Evolutionary conservation across 2,797 vertebrate species (phyloP).

Genomic region (Parauchenoglanis ngamensis): DNA sequence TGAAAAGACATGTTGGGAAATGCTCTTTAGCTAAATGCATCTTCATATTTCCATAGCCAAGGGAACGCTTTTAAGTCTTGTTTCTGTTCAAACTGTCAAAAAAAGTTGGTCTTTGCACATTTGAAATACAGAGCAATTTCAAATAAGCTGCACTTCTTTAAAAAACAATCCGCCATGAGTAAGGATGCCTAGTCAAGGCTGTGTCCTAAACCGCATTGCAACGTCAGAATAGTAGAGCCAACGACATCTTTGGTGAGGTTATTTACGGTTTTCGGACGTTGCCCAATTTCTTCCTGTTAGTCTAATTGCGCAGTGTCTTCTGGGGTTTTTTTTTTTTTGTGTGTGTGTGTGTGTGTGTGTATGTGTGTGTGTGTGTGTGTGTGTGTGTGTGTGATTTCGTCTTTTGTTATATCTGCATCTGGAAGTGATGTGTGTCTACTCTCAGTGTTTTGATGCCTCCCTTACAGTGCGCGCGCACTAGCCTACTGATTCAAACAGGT

Average conservation of each 20-base stretch:
- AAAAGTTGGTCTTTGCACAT: neutral
- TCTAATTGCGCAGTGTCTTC: neutral
- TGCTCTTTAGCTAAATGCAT: neutral
- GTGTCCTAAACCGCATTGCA: conserved; percentile 21
- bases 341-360: neutral
- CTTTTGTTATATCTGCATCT: neutral
- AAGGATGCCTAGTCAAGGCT: neutral
- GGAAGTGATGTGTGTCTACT: neutral
- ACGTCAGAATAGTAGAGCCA: neutral
- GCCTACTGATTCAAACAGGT: conserved; percentile 79
- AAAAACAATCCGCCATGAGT: neutral
- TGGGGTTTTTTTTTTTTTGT: neutral
- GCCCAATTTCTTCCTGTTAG: neutral
- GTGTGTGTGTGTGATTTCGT: too few species aligned
- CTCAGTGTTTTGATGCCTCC: conserved; percentile 41
- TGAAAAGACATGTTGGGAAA: neutral
- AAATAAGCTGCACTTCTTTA: neutral
- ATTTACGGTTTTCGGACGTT: neutral
- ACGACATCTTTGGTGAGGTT: neutral
- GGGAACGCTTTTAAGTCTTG: neutral
- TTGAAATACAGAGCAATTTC: neutral
- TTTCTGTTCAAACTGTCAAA: neutral
- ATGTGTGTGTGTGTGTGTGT: neutral
- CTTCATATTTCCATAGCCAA: neutral
- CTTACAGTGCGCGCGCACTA: conserved; percentile 50